These are phyloP conservation scores for Strongylocentrotus purpuratus DNA, from an alignment of 35 echinoderm and acorn worm species.

Conservation along the genomic window DNA sequence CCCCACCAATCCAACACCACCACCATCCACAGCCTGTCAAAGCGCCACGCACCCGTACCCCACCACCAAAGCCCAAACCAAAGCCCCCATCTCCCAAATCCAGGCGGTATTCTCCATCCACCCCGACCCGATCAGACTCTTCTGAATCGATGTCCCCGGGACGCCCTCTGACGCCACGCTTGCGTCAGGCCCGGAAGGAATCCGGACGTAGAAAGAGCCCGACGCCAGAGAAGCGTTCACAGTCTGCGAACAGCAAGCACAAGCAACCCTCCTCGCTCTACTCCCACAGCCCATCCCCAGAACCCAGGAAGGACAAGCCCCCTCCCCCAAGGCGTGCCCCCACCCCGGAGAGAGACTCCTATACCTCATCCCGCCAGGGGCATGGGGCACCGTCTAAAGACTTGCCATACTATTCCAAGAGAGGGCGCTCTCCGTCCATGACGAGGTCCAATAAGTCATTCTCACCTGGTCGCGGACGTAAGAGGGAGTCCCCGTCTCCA, in stretches of 20 bases:
- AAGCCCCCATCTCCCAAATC: slow-evolving; percentile 28
- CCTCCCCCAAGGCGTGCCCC: slow-evolving; percentile 17
- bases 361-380: slow-evolving; percentile 14
- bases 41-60: slow-evolving; percentile 12
- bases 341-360: not conserved
- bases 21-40: not conserved
- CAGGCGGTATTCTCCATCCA: slow-evolving; percentile 38
- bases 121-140: slow-evolving; percentile 42
- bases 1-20: not conserved
- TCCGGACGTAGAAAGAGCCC: not conserved
- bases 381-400: not conserved
- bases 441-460: slow-evolving; percentile 40
- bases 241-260: not conserved
- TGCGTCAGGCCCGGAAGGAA: not conserved
- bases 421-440: slow-evolving; percentile 30
- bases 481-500: slow-evolving; percentile 24
- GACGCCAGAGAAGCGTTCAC: slow-evolving; percentile 45
- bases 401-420: slow-evolving; percentile 22
- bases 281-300: not conserved
- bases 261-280: slow-evolving; percentile 24
- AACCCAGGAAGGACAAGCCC: slow-evolving; percentile 39
- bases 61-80: not conserved
- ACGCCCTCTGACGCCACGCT: not conserved
- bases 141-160: not conserved
- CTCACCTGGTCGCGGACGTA: not conserved